Evolutionary conservation across 2,113 vertebrate genomes (phyloP).

Genomic region (Xiphophorus couchianus): DNA sequence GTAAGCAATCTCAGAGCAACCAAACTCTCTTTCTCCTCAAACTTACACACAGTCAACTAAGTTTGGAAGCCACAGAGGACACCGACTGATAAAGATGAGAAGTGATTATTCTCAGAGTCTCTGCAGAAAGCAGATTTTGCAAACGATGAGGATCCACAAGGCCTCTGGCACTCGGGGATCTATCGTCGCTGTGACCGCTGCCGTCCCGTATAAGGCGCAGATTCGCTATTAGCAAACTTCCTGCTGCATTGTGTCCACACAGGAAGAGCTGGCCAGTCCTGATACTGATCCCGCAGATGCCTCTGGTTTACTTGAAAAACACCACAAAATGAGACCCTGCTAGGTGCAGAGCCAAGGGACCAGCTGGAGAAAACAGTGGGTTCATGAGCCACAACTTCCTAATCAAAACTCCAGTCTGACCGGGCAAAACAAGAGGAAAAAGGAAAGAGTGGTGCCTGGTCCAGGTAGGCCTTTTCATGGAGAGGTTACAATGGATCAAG

Average conservation of each 20-base stretch:
- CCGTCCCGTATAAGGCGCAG: constrained; percentile 26
- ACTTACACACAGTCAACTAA: constrained; percentile 17
- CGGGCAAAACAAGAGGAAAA: constrained; percentile 70
- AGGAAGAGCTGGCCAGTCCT: constrained; percentile 80
- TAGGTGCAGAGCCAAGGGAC: constrained; percentile 38
- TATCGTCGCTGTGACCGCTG: constrained; percentile 45
- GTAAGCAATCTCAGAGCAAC: constrained; percentile 48
- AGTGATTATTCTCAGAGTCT: constrained; percentile 36
- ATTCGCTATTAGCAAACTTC: constrained; percentile 78
- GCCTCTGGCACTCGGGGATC: constrained; percentile 36
- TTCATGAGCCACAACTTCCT: constrained; percentile 75
- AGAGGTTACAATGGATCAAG: constrained; percentile 37
- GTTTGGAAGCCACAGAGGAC: constrained; percentile 30
- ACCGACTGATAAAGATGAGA: constrained; percentile 31
- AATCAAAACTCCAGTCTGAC: constrained; percentile 69
- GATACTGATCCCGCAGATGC: constrained; percentile 77
- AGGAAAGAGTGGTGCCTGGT: constrained; percentile 55
- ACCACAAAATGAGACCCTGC: constrained; percentile 43
- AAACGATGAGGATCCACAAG: constrained; percentile 21
- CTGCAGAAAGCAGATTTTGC: constrained; percentile 26
- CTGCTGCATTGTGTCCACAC: constrained; percentile 78
- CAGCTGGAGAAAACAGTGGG: constrained; percentile 49
- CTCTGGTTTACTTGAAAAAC: constrained; percentile 56
- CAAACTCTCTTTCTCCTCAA: constrained; percentile 6
- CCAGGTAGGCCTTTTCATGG: constrained; percentile 53